Evolutionary conservation across 2,888 invertebrate genomes (phyloP).

Genomic region (Hymenopus coronatus): DNA sequence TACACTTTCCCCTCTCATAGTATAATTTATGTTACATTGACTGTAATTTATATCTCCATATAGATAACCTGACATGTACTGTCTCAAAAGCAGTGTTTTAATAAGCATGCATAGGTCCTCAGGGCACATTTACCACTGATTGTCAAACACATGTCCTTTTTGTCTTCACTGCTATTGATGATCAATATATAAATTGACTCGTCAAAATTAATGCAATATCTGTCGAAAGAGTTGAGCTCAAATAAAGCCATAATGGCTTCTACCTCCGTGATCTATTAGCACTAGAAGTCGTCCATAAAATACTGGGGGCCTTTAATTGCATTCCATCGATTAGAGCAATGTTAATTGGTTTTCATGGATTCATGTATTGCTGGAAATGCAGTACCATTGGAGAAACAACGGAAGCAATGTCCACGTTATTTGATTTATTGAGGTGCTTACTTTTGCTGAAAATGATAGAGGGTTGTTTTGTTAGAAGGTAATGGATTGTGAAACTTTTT

Average conservation of each 20-base stretch:
- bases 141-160: background rate
- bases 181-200: background rate
- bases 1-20: too few species aligned
- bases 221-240: background rate
- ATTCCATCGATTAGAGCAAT: background rate
- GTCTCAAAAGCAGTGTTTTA: too few species aligned
- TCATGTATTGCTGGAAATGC: background rate
- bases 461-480: background rate
- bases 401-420: background rate
- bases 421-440: background rate
- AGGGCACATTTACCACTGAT: too few species aligned
- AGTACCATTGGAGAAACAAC: background rate
- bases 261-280: background rate
- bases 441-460: background rate
- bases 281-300: background rate
- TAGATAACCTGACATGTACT: too few species aligned
- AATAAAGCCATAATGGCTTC: background rate
- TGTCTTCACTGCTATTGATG: background rate
- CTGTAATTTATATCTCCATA: too few species aligned
- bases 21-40: too few species aligned
- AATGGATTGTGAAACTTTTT: background rate
- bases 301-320: background rate
- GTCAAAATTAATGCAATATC: background rate
- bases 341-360: background rate
- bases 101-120: too few species aligned